A percentile compares a stretch with the other conserved stretches of the same genome.
phyloP scores from a whole-genome alignment of 1,140 invertebrate genomes.

The Lucilia sericata region DNA sequence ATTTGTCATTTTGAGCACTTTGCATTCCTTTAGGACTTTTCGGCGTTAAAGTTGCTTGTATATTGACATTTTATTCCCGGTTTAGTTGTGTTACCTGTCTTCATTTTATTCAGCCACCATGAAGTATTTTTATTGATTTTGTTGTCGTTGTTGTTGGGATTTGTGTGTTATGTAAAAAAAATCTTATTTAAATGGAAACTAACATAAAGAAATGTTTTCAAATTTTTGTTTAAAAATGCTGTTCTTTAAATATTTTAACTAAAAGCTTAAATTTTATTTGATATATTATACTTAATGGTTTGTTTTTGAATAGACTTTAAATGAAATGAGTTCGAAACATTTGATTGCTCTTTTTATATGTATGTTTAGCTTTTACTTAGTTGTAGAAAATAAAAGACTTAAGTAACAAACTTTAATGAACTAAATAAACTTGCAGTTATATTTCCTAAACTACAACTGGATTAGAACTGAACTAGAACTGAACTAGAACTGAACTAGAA shows the following conservation, averaged over 20 bases:
- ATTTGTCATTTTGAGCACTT: slow-evolving; percentile 36
- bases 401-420: background rate
- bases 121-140: slow-evolving; percentile 25
- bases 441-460: too few species aligned
- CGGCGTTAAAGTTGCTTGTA: slow-evolving; percentile 39
- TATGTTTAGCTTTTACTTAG: too few species aligned
- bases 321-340: background rate
- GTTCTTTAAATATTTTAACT: background rate
- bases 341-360: too few species aligned
- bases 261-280: background rate
- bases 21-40: slow-evolving; percentile 34
- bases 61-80: slow-evolving; percentile 12
- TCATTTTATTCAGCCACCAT: background rate
- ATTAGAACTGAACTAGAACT: too few species aligned
- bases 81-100: background rate
- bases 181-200: background rate
- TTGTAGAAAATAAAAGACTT: background rate
- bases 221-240: background rate
- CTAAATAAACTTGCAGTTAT: too few species aligned
- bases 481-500: too few species aligned
- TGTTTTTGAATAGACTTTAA: background rate
- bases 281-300: background rate
- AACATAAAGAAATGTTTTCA: background rate
- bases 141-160: background rate
- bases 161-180: too few species aligned